These are phyloP conservation scores for Helicoverpa armigera DNA, from an alignment of 1,140 invertebrate genomes.

Conservation along the genomic window DNA sequence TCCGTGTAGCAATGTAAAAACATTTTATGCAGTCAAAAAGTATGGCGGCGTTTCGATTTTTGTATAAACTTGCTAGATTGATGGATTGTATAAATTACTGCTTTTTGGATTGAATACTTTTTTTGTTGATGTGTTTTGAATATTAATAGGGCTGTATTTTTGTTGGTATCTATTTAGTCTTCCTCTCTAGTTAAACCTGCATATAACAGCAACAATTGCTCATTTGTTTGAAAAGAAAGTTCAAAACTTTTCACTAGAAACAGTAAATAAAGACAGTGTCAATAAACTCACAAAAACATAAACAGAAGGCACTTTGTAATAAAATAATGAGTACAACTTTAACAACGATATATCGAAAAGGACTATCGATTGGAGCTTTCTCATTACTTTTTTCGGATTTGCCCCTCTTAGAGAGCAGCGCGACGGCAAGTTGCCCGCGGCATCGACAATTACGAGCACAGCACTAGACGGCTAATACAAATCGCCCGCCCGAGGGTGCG, in stretches of 20 bases:
- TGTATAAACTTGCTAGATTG: background rate
- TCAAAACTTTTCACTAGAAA: background rate
- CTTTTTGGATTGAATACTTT: background rate
- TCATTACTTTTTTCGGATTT: conserved; percentile 75
- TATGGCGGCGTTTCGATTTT: conserved; percentile 19
- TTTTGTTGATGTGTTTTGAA: background rate
- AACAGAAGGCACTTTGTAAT: conserved; percentile 2
- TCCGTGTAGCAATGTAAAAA: conserved; percentile 39
- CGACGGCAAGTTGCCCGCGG: conserved; percentile 74
- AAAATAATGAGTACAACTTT: conserved; percentile 51
- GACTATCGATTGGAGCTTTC: conserved; percentile 65
- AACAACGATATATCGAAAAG: conserved; percentile 54
- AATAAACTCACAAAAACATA: background rate
- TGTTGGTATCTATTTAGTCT: no score
- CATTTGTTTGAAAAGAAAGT: background rate
- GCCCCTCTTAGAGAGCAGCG: conserved; percentile 70
- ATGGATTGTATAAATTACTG: conserved; percentile 5
- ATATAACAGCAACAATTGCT: no score
- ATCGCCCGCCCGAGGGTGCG: conserved; percentile 80
- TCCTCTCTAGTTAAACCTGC: no score
- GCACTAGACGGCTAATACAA: conserved; percentile 84
- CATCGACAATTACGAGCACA: conserved; percentile 83
- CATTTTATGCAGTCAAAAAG: conserved; percentile 39
- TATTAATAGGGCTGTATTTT: no score
- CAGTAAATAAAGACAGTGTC: background rate